Evolutionary conservation across 2,797 vertebrate genomes (phyloP).

Genomic region (Argentina silus): DNA sequence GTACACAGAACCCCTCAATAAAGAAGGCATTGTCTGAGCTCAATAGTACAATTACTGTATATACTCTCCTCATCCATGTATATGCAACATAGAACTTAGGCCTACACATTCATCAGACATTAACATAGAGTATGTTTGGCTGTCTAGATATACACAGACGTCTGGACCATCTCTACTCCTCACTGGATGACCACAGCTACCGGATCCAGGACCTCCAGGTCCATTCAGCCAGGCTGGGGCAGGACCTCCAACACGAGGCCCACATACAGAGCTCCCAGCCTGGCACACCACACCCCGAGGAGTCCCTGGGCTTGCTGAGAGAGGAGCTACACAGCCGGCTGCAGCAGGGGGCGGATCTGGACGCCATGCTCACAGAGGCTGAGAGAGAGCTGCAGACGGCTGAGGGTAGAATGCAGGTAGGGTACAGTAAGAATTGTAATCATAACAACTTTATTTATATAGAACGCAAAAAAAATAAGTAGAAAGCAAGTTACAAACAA

Average conservation of each 20-base stretch:
- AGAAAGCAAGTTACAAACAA: no score
- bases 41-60: no score
- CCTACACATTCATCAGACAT: background rate
- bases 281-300: constrained; percentile 43
- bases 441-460: no score
- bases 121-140: background rate
- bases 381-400: constrained; percentile 76
- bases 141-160: constrained; percentile 69
- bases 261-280: constrained; percentile 57
- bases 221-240: constrained; percentile 75
- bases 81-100: background rate
- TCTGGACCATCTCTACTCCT: constrained; percentile 73
- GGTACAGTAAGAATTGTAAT: background rate
- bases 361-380: constrained; percentile 72
- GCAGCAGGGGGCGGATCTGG: constrained; percentile 77
- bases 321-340: constrained; percentile 82
- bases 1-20: background rate
- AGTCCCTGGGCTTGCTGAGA: constrained; percentile 78
- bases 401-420: constrained; percentile 83
- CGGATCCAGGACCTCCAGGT: constrained; percentile 75
- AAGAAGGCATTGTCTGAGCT: no score
- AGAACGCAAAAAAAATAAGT: no score
- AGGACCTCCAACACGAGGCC: constrained; percentile 71
- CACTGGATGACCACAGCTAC: constrained; percentile 76
- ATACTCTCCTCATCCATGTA: no score